Evolutionary conservation across 2,888 invertebrate genomes (phyloP).

Genomic region (Tubulanus polymorphus): DNA sequence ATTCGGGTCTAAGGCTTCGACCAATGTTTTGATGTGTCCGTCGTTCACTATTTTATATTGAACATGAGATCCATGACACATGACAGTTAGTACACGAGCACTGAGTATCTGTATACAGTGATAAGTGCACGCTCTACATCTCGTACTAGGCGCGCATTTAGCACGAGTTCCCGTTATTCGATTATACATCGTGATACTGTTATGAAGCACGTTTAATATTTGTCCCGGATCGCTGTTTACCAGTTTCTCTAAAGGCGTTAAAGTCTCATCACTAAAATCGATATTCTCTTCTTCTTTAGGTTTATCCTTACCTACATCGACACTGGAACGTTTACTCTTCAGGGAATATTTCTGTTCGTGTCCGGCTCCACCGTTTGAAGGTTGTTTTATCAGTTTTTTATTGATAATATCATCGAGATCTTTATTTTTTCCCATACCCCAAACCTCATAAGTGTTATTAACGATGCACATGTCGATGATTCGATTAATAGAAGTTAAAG

Average conservation of each 20-base stretch:
- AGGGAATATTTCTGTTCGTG: not conserved
- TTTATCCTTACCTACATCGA: not conserved
- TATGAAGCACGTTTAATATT: slow-evolving; percentile 60
- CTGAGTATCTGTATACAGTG: slow-evolving; percentile 63
- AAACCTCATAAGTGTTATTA: slow-evolving; percentile 50
- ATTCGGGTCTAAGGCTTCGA: slow-evolving; percentile 62
- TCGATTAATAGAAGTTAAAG: slow-evolving; percentile 60
- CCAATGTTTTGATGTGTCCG: slow-evolving; percentile 60
- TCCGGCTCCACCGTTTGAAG: not conserved
- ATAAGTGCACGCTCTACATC: slow-evolving; percentile 61
- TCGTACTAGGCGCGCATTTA: slow-evolving; percentile 61
- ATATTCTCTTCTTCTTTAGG: not conserved
- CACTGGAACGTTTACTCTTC: slow-evolving; percentile 1
- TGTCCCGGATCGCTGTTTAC: slow-evolving; percentile 54
- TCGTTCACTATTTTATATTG: slow-evolving; percentile 59
- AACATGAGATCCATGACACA: slow-evolving; percentile 59
- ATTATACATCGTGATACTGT: slow-evolving; percentile 62
- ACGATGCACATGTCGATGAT: slow-evolving; percentile 59
- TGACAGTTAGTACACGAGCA: slow-evolving; percentile 61
- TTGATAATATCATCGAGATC: slow-evolving; percentile 2
- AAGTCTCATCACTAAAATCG: not conserved
- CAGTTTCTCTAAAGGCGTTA: slow-evolving; percentile 44
- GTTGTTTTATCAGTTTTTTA: not conserved
- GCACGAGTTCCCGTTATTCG: slow-evolving; percentile 60
- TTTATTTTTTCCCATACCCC: slow-evolving; percentile 15